Percentiles rank a stretch among this genome's conserved stretches.
These are phyloP conservation scores for Scaptomyza cyrtandrae DNA, from an alignment of 2,888 invertebrate species.

Conservation along the genomic window DNA sequence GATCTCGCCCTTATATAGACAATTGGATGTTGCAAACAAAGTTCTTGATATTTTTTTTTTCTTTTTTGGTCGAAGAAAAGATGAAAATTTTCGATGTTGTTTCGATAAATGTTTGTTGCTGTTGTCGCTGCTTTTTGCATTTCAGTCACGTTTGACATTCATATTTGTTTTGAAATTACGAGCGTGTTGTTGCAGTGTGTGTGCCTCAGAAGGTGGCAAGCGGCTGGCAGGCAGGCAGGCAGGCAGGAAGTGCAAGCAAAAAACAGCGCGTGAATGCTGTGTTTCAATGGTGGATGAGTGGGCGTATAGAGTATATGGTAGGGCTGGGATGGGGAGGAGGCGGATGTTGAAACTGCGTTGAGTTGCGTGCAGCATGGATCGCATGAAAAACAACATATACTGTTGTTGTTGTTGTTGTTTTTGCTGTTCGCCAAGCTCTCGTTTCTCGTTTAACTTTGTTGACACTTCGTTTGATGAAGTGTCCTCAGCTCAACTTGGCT, in stretches of 20 bases:
- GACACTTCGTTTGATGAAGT: conserved; percentile 73
- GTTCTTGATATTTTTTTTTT: conserved; percentile 5
- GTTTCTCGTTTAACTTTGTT: conserved; percentile 75
- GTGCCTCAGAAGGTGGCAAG: conserved; percentile 9
- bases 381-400: conserved; percentile 26
- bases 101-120: not conserved
- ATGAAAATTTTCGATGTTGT: not conserved
- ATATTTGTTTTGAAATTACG: conserved; percentile 69
- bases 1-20: conserved; percentile 8
- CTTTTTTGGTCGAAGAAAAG: not conserved
- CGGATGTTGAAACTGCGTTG: conserved; percentile 1
- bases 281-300: conserved; percentile 31
- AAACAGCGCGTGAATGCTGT: conserved; percentile 25
- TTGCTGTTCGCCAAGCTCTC: conserved; percentile 44
- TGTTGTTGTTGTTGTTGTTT: conserved; percentile 10
- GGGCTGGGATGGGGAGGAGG: conserved; percentile 2
- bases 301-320: not conserved
- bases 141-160: conserved; percentile 81
- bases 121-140: conserved; percentile 50
- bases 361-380: conserved; percentile 60
- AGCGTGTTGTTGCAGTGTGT: conserved; percentile 11
- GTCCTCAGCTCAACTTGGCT: conserved; percentile 38
- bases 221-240: conserved; percentile 4
- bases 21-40: conserved; percentile 14
- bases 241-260: conserved; percentile 33